Evolutionary conservation across 2,888 invertebrate species (phyloP), one percentile per base, ranked within the genome.

Genomic region (Caenorhabditis becei): DNA sequence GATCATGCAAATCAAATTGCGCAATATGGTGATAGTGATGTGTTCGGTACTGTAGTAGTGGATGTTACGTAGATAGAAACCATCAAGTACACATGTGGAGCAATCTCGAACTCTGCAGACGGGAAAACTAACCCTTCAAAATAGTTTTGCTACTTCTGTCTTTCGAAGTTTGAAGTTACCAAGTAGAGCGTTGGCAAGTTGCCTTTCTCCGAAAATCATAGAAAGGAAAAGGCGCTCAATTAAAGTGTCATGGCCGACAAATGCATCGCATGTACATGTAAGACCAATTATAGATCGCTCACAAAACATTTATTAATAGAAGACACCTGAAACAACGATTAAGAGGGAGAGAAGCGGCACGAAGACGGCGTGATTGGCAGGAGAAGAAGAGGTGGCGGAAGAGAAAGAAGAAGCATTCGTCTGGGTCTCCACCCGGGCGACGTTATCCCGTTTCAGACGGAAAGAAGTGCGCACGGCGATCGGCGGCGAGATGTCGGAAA

Each of bases 401-500:
- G 66, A 65, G 35, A 62, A 49, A 16, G 70, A 35, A 23, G 66
- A 35, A 26, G 58, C 14, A n/a, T 24, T n/a, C 24, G 37, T 49
- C 37, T 58, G 28, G 14, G 62, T 53, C 47, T 62, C 58, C 54
- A 77, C 61, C 20, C 66, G 26, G 16, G 67, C 61, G 2, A 47
- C 10, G 41, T 23, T 62, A 16, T 72, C 63, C 8, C 85, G 80
- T 47, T 81, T 77, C 47, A 85, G 74, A 18, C 85, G 81, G 83
- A 85, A 85, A 18, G 86, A 86, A 11, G 86, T 83, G 47, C 83
- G 81, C 5, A 85, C 53, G 0, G 85, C 69, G 35, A 85, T 85
- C 5, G 85, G 83, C 0, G 83, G 81, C 0, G 81, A 77, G 66
- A 74, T 74, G 67, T 79, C 77, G 59, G 79, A 79, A 32, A 77